Percentiles rank a stretch among this genome's conserved stretches.
phyloP scores from a whole-genome alignment of 2,888 invertebrate genomes.

The Chalcis sispes region DNA sequence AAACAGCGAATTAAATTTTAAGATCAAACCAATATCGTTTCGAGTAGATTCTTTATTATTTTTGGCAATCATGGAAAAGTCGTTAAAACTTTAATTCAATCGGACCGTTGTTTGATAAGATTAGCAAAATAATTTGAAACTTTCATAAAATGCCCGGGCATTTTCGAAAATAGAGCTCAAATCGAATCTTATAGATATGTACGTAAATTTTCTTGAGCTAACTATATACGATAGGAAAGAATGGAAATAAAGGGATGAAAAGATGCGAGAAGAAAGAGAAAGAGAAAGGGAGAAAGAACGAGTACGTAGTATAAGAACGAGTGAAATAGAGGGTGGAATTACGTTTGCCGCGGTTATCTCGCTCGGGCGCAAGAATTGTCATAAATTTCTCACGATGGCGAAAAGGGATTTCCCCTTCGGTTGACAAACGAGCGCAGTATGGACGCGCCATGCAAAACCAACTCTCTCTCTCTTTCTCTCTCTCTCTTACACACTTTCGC shows the following conservation, averaged over 20 bases:
- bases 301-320: neutral
- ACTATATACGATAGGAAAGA: neutral
- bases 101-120: too few species aligned
- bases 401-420: slow-evolving; percentile 62
- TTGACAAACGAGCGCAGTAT: slow-evolving; percentile 59
- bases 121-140: too few species aligned
- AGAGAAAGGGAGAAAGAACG: slow-evolving; percentile 7
- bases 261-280: neutral
- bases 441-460: slow-evolving; percentile 40
- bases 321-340: slow-evolving; percentile 31
- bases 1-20: too few species aligned
- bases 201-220: neutral
- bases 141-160: neutral
- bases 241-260: neutral
- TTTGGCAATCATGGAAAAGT: too few species aligned
- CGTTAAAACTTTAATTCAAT: too few species aligned
- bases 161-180: neutral
- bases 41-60: too few species aligned
- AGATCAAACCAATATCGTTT: too few species aligned
- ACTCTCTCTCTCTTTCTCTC: slow-evolving; percentile 7
- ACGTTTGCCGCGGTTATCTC: slow-evolving; percentile 44
- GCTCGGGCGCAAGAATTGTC: slow-evolving; percentile 61
- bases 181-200: neutral
- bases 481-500: neutral
- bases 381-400: slow-evolving; percentile 65